phyloP scores from a whole-genome alignment of 2,113 vertebrate genomes.

The Okapia johnstoni region DNA sequence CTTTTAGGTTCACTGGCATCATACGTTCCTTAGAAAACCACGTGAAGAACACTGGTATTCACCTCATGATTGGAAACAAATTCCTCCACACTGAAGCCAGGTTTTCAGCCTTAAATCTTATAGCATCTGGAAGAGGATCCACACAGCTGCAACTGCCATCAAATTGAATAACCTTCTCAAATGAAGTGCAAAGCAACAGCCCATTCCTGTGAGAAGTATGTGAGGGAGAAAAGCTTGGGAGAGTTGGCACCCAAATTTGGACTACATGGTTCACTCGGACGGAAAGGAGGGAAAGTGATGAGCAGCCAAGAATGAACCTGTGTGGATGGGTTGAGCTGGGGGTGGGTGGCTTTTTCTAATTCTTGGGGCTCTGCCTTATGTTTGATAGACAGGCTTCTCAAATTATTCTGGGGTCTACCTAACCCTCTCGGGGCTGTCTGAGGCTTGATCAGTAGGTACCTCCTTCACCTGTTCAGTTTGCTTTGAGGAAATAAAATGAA shows the following conservation, averaged over 20 bases:
- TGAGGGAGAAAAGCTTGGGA: background rate
- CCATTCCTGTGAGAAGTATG: background rate
- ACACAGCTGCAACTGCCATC: background rate
- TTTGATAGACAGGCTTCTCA: background rate
- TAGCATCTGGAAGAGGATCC: background rate
- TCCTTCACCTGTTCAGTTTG: background rate
- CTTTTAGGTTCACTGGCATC: background rate
- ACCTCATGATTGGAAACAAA: background rate
- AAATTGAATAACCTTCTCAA: background rate
- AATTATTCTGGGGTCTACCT: background rate
- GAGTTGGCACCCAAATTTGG: background rate
- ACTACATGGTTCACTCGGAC: background rate
- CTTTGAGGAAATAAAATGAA: conserved; percentile 8
- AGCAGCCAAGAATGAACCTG: background rate
- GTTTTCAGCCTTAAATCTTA: background rate
- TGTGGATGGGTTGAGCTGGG: background rate
- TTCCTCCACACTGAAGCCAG: background rate
- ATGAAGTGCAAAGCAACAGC: background rate
- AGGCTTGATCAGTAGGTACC: background rate
- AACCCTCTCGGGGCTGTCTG: background rate
- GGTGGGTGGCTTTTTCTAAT: background rate
- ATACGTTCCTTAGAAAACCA: background rate
- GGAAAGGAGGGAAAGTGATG: background rate
- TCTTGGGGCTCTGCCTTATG: background rate
- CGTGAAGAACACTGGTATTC: background rate